Conservation (phyloP, 2,888 invertebrate species). For the Hoplodrina blanda region DNA sequence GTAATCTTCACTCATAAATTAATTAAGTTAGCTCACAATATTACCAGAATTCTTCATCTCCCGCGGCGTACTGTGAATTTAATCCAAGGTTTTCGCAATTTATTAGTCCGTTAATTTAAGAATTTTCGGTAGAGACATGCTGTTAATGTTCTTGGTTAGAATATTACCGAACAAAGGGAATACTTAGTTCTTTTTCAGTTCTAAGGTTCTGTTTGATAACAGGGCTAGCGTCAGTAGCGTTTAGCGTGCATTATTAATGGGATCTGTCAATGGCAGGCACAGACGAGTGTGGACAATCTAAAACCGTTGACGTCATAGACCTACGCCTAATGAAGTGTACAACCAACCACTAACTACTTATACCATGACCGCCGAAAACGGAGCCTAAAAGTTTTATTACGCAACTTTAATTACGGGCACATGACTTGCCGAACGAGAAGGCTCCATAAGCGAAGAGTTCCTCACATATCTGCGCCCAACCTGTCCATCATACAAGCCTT, state of each 20-base stretch:
- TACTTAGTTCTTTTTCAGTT: slow-evolving; percentile 7
- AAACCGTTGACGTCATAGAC: slow-evolving; percentile 45
- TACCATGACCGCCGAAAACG: slow-evolving; percentile 58
- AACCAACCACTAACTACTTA: slow-evolving; percentile 51
- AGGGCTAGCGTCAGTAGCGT: slow-evolving; percentile 1
- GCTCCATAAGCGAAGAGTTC: slow-evolving; percentile 49
- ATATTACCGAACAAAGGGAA: slow-evolving; percentile 16
- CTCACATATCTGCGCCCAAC: slow-evolving; percentile 53
- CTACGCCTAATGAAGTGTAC: slow-evolving; percentile 53
- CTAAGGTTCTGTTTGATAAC: slow-evolving; percentile 16
- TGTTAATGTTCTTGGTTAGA: slow-evolving; percentile 9
- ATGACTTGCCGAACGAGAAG: slow-evolving; percentile 72
- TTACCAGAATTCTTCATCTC: slow-evolving; percentile 60
- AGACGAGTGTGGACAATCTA: slow-evolving; percentile 19
- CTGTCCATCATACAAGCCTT: slow-evolving; percentile 66
- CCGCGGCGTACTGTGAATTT: slow-evolving; percentile 55
- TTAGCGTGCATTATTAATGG: slow-evolving; percentile 45
- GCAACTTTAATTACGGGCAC: slow-evolving; percentile 81
- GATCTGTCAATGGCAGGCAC: slow-evolving; percentile 27
- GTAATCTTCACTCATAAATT: slow-evolving; percentile 73
- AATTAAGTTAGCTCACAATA: slow-evolving; percentile 69
- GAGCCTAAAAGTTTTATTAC: slow-evolving; percentile 66
- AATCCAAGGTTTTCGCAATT: slow-evolving; percentile 56
- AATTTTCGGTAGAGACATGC: slow-evolving; percentile 30
- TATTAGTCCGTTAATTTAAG: slow-evolving; percentile 49